Evolutionary conservation across 2,113 vertebrate species (phyloP).

Genomic region (Bambusicola thoracicus): DNA sequence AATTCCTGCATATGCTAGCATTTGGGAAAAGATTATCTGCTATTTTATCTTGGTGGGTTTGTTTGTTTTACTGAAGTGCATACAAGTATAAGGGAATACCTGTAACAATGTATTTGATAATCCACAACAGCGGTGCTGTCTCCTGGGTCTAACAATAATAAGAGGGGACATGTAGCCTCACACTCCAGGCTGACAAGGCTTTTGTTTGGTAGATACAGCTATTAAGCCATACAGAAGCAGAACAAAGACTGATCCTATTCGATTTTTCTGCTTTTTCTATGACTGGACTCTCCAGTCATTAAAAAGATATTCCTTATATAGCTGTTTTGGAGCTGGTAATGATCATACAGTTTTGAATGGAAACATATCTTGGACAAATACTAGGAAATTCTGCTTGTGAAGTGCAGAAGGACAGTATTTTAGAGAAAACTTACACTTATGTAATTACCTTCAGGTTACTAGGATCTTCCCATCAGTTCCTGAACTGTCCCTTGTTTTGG

Average conservation of each 20-base stretch:
- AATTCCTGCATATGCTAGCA: neutral
- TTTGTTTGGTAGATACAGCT: neutral
- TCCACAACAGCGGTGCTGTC: no score
- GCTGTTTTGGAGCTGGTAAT: neutral
- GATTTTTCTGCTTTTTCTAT: neutral
- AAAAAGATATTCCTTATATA: neutral
- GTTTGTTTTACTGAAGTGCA: neutral
- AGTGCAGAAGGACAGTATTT: neutral
- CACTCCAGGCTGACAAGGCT: fast-evolving
- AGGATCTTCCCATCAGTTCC: constrained; percentile 92
- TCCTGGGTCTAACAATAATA: neutral
- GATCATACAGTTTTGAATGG: neutral
- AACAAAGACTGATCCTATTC: neutral
- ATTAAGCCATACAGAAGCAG: neutral
- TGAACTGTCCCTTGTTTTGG: constrained; percentile 93
- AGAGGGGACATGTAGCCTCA: neutral
- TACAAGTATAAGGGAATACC: neutral
- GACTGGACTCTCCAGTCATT: neutral
- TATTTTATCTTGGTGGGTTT: neutral
- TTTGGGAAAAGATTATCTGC: neutral
- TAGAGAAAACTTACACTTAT: neutral
- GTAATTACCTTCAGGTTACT: constrained; percentile 68
- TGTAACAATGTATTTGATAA: neutral
- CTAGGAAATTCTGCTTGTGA: neutral
- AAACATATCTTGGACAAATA: neutral